phyloP scores from a whole-genome alignment of 2,113 vertebrate species.

The Cephalopholis sonnerati region DNA sequence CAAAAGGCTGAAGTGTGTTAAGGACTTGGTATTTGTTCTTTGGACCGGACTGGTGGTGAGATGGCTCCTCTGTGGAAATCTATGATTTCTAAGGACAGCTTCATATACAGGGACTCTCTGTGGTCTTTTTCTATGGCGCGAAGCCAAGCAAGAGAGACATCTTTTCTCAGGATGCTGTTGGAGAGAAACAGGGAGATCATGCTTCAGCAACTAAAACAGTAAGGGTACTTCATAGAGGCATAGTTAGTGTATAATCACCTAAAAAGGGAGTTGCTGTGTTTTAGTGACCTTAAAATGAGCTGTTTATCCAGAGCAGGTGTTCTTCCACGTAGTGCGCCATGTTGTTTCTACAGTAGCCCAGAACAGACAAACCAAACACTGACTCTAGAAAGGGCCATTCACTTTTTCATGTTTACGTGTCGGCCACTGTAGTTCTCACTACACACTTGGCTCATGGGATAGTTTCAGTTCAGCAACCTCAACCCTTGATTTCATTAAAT shows the following conservation, averaged over 20 bases:
- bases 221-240: conserved; percentile 20
- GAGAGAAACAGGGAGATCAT: conserved; percentile 52
- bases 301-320: no score
- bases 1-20: not conserved
- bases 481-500: no score
- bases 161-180: conserved; percentile 54
- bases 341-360: no score
- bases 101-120: conserved; percentile 71
- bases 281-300: no score
- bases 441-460: no score
- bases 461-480: no score
- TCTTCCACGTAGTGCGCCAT: no score
- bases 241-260: not conserved
- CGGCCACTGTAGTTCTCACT: no score
- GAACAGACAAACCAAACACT: no score
- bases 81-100: conserved; percentile 71
- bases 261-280: not conserved
- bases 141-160: conserved; percentile 47
- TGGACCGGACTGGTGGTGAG: not conserved
- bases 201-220: conserved; percentile 65
- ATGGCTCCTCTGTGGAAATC: conserved; percentile 78
- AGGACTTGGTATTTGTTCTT: not conserved
- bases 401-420: no score
- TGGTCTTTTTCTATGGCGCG: conserved; percentile 66
- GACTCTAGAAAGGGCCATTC: no score